These are phyloP conservation scores for Meloidogyne floridensis DNA, from an alignment of 1,140 invertebrate species.

Conservation along the genomic window DNA sequence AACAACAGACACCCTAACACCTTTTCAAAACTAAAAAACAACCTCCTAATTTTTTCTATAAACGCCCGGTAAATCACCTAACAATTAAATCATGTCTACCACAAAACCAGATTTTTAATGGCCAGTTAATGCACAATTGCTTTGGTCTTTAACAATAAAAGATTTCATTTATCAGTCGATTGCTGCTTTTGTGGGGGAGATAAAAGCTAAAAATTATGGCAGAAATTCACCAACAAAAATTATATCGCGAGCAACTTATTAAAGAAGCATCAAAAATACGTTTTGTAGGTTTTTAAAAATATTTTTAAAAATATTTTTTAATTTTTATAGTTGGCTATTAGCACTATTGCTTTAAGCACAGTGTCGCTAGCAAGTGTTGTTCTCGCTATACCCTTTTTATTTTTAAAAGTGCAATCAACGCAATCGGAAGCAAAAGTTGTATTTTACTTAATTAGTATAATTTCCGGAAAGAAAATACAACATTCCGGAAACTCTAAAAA, in stretches of 20 bases:
- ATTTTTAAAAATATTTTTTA: neutral
- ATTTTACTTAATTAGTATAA: neutral
- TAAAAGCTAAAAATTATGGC: neutral
- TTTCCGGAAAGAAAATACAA: neutral
- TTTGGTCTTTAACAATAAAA: neutral
- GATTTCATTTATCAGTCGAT: neutral
- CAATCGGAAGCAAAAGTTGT: conserved; percentile 17
- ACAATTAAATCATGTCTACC: neutral
- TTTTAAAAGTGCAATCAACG: conserved; percentile 20
- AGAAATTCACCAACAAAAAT: neutral
- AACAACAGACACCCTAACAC: too few relatives aligned
- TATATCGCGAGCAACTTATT: conserved; percentile 12
- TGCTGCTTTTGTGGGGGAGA: neutral
- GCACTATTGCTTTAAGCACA: conserved; percentile 23
- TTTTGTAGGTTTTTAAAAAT: neutral
- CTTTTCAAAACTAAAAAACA: too few relatives aligned
- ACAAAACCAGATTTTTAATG: conserved; percentile 6
- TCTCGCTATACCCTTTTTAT: conserved; percentile 25
- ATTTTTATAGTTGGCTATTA: conserved; percentile 25
- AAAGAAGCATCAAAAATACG: conserved; percentile 21
- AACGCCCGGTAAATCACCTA: neutral
- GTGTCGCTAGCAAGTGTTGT: conserved; percentile 18
- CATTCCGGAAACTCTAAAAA: neutral
- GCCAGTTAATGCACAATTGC: neutral
- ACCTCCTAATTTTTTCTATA: neutral